phyloP scores from a whole-genome alignment of 2,888 invertebrate genomes.

The Sesia apiformis region DNA sequence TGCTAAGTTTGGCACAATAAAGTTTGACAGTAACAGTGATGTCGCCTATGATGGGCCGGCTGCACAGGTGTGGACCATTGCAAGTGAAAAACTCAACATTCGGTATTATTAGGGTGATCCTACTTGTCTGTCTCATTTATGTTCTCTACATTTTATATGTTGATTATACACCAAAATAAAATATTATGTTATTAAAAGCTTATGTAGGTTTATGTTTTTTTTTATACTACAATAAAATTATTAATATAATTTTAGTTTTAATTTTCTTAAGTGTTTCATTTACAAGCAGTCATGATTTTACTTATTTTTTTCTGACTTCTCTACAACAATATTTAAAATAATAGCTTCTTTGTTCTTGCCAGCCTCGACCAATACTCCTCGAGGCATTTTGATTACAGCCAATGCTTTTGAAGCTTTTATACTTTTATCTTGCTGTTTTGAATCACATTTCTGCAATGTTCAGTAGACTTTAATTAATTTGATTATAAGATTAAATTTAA shows the following conservation, averaged over 20 bases:
- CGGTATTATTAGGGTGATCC: slow-evolving; percentile 67
- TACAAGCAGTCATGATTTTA: slow-evolving; percentile 4
- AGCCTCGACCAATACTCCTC: slow-evolving; percentile 31
- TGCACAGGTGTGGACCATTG: slow-evolving; percentile 67
- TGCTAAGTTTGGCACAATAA: slow-evolving; percentile 63
- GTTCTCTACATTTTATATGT: slow-evolving; percentile 60
- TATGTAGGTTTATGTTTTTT: not conserved
- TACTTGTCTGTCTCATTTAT: slow-evolving; percentile 50
- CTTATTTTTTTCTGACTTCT: slow-evolving; percentile 20
- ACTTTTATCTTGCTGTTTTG: not conserved
- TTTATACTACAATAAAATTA: not conserved
- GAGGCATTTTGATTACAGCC: slow-evolving; percentile 36
- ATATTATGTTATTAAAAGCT: not conserved
- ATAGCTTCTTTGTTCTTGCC: slow-evolving; percentile 33
- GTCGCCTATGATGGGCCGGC: slow-evolving; percentile 62
- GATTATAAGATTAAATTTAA: not conserved
- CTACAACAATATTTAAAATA: slow-evolving; percentile 36
- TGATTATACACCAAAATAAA: slow-evolving; percentile 32
- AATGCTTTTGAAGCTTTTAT: slow-evolving; percentile 18
- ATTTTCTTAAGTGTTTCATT: not conserved
- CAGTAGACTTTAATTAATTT: too few relatives aligned
- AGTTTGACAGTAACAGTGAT: slow-evolving; percentile 56
- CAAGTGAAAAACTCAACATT: slow-evolving; percentile 64
- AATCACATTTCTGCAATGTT: not conserved
- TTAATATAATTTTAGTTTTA: too few relatives aligned